phyloP scores from a whole-genome alignment of 2,113 vertebrate species.

The Mus pahari region DNA sequence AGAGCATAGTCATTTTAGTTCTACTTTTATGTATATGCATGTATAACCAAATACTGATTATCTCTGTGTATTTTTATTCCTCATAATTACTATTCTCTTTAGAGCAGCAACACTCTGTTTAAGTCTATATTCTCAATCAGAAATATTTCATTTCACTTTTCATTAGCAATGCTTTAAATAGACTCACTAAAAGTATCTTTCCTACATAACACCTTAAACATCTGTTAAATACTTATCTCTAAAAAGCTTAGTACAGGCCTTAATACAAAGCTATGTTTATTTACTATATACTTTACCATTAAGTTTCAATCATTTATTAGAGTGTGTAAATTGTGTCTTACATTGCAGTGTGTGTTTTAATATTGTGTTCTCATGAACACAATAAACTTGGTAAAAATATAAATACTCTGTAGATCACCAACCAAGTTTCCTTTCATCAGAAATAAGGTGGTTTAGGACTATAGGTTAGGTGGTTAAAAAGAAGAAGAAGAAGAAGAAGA shows the following conservation, averaged over 20 bases:
- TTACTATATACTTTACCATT: neutral
- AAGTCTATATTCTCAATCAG: neutral
- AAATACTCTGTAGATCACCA: neutral
- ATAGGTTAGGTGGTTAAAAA: neutral
- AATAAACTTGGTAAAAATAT: constrained; percentile 19
- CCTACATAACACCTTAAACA: neutral
- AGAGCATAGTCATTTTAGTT: neutral
- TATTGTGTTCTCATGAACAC: neutral
- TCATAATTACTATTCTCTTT: neutral
- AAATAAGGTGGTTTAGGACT: neutral
- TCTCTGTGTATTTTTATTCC: neutral
- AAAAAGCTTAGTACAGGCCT: neutral
- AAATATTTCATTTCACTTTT: neutral
- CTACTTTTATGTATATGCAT: neutral
- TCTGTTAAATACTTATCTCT: neutral
- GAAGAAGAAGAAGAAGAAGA: no score
- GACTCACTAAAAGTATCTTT: neutral
- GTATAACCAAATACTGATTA: neutral
- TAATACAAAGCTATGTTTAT: constrained; percentile 9
- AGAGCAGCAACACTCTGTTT: neutral
- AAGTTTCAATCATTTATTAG: constrained; percentile 32
- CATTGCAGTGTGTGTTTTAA: neutral
- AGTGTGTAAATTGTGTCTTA: neutral
- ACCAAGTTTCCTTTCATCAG: neutral
- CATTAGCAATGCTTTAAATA: neutral